Evolutionary conservation across 2,797 vertebrate species (phyloP).

Genomic region (Cyclura pinguis): DNA sequence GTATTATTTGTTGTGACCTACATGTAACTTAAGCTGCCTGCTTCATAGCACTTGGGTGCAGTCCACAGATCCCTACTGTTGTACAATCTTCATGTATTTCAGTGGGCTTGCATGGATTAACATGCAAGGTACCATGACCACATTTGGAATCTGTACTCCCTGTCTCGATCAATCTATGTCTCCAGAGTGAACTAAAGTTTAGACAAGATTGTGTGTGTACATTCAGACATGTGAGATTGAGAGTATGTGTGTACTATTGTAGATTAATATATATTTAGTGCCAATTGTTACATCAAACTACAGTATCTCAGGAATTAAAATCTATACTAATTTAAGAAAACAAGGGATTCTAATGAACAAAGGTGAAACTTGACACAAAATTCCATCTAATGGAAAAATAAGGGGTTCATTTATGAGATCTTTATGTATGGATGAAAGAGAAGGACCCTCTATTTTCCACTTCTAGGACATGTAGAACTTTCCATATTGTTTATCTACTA

Average conservation of each 20-base stretch:
- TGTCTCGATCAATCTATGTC: constrained; percentile 48
- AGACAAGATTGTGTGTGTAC: background rate
- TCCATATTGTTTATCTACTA: background rate
- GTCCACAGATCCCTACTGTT: constrained; percentile 8
- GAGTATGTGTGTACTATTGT: background rate
- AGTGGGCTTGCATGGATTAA: background rate
- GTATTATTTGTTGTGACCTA: constrained; percentile 71
- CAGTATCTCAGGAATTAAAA: background rate
- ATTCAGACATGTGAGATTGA: background rate
- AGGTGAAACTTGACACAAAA: background rate
- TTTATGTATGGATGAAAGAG: background rate
- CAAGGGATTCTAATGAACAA: no score
- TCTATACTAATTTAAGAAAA: background rate
- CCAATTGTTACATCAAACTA: background rate
- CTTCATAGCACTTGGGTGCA: constrained; percentile 30
- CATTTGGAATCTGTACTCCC: background rate
- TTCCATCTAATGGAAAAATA: background rate
- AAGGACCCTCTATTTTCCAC: background rate
- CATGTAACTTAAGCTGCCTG: constrained; percentile 64
- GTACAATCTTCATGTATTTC: constrained; percentile 1
- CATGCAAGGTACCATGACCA: background rate
- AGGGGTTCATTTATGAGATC: background rate
- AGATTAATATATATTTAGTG: background rate
- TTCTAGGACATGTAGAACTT: background rate
- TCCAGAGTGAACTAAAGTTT: constrained; percentile 27